Percentiles rank a stretch among this genome's conserved stretches.
Evolutionary conservation across 92 coral and sea anemone species (phyloP).

Genomic region (Meandrina meandrites): DNA sequence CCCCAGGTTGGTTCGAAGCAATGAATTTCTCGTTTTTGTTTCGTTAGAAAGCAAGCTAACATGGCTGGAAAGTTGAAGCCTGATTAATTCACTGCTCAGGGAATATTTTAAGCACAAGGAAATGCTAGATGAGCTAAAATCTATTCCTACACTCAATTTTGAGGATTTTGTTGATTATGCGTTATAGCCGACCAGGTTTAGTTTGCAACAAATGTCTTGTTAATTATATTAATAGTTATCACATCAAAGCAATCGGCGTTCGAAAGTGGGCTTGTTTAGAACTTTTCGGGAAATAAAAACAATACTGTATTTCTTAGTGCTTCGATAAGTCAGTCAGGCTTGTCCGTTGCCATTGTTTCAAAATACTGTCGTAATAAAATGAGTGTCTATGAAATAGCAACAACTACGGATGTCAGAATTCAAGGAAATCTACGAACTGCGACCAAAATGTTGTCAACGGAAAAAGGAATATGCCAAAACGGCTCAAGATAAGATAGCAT

Average conservation of each 20-base stretch:
- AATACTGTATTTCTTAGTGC: not conserved
- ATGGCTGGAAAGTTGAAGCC: no score
- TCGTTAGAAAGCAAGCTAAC: no score
- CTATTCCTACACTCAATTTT: no score
- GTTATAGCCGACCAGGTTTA: not conserved
- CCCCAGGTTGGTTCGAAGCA: no score
- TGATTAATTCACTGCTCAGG: no score
- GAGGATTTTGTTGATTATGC: no score
- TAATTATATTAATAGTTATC: not conserved
- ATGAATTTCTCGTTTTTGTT: no score
- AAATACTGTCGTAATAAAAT: not conserved
- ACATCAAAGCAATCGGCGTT: not conserved
- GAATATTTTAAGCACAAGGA: no score
- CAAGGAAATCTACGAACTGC: not conserved
- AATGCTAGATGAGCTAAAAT: no score
- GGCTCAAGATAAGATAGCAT: not conserved
- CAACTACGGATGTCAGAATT: not conserved
- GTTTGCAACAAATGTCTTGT: not conserved
- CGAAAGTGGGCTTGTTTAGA: not conserved
- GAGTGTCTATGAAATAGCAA: not conserved
- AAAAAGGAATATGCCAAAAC: not conserved
- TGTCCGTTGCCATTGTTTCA: not conserved
- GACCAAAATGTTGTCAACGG: no score
- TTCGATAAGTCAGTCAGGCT: not conserved
- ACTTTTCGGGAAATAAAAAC: not conserved